phyloP scores from a whole-genome alignment of 2,888 invertebrate genomes.

The Polyommatus icarus region DNA sequence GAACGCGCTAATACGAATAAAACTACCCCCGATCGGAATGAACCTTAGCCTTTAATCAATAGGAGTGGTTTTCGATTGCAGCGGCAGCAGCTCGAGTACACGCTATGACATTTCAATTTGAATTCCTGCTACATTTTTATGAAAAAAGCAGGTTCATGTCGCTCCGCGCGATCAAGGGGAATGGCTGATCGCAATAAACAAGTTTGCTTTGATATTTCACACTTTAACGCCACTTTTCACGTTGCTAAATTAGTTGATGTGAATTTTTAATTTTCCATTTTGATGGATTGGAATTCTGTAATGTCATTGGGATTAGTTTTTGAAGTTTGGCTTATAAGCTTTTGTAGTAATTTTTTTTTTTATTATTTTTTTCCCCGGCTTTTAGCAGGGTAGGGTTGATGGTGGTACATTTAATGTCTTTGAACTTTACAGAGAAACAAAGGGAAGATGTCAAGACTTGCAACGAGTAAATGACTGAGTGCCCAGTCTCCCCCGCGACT shows the following conservation, averaged over 20 bases:
- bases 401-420: background rate
- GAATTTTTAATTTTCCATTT: background rate
- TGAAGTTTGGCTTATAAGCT: background rate
- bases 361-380: background rate
- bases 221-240: background rate
- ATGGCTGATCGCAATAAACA: constrained; percentile 24
- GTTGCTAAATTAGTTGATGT: background rate
- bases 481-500: background rate
- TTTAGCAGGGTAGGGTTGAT: background rate
- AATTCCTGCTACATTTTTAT: constrained; percentile 56
- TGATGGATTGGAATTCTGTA: constrained; percentile 5
- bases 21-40: constrained; percentile 45
- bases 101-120: constrained; percentile 77
- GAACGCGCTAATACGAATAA: constrained; percentile 75
- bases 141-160: constrained; percentile 38
- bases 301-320: background rate
- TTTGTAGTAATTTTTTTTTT: background rate
- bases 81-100: constrained; percentile 55
- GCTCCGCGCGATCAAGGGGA: constrained; percentile 22
- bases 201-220: constrained; percentile 23
- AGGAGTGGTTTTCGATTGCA: constrained; percentile 52
- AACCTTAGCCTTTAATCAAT: constrained; percentile 44
- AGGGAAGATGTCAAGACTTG: background rate
- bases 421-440: background rate
- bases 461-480: background rate